Evolutionary conservation across 2,113 vertebrate genomes (phyloP), one percentile per base, ranked within the genome.

Genomic region (Apodemus sylvaticus): DNA sequence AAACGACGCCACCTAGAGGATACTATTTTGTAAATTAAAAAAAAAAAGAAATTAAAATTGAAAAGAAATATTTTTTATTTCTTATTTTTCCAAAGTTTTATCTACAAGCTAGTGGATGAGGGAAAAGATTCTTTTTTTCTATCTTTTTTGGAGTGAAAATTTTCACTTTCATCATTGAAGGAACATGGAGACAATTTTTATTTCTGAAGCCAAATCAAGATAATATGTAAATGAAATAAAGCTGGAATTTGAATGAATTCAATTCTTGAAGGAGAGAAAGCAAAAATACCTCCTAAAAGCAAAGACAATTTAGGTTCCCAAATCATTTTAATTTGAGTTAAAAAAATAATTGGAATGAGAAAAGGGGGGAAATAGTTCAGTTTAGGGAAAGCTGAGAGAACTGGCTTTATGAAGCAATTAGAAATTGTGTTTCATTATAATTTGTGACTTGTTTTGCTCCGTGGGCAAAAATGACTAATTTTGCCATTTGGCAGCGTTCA

Each of bases 1-100:
- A 98, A 98, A 98, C 99, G 98, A 98, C 99, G 99, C 99, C 99
- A 98, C 99, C 99, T 99, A 98, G 98, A 98, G 99, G 99, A 97
- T 98, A 98, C 96, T 98, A 98, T 99, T 99, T 98, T 98, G 95
- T 96, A 98, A 98, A 96, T 97, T 14, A 68, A 96, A 98, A 99
- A 92, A 92, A 88, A 91, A 96, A 99, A 99, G 70, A 88, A 99
- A 98, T 99, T 98, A 97, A 98, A 98, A 98, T 99, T 98, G 96
- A 98, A 97, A 97, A 96, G 96, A 98, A 98, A 98, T 98, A 96
- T 98, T 98, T 91, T 96, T 96, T 98, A 97, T 97, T 98, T 98
- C 86, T 96, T 92, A 97, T 98, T 98, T 97, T 97, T 95, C 70
- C 87, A 64, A 92, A 98, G 96, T 97, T 86, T 95, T 16, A 76